Percentiles rank a stretch among this genome's conserved stretches.
phyloP scores from a whole-genome alignment of 2,797 vertebrate species.

The Sciaenops ocellatus region DNA sequence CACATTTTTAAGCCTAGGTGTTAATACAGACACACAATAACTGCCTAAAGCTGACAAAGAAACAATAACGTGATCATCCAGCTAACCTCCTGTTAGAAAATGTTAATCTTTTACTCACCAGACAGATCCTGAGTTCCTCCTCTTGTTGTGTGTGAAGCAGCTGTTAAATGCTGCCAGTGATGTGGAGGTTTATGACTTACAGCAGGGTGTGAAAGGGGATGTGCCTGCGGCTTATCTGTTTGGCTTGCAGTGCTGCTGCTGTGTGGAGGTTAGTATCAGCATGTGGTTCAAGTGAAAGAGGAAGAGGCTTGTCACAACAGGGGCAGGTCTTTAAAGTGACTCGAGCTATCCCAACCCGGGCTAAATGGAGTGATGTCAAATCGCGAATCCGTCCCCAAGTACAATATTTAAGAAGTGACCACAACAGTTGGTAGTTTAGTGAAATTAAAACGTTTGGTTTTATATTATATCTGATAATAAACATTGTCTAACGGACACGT shows the following conservation, averaged over 20 bases:
- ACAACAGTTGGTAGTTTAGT: background rate
- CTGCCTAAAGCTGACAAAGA: background rate
- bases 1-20: background rate
- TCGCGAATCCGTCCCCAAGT: background rate
- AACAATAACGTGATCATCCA: background rate
- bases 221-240: constrained; percentile 35
- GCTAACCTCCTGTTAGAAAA: too few relatives aligned
- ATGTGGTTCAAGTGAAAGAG: constrained; percentile 64
- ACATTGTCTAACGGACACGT: too few relatives aligned
- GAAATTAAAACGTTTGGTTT: background rate
- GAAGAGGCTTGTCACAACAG: constrained; percentile 57
- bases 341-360: accelerated
- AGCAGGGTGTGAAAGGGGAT: constrained; percentile 10
- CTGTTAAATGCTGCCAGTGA: constrained; percentile 22
- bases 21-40: background rate
- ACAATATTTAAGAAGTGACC: background rate
- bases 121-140: background rate
- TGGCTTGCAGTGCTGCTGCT: constrained; percentile 6
- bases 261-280: constrained; percentile 19
- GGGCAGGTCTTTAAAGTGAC: constrained; percentile 9
- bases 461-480: background rate
- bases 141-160: constrained; percentile 30
- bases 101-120: constrained; percentile 32
- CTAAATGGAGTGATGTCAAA: background rate
- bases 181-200: constrained; percentile 21